Conservation (phyloP, 2,113 vertebrate genomes). For the Hemiscyllium ocellatum region DNA sequence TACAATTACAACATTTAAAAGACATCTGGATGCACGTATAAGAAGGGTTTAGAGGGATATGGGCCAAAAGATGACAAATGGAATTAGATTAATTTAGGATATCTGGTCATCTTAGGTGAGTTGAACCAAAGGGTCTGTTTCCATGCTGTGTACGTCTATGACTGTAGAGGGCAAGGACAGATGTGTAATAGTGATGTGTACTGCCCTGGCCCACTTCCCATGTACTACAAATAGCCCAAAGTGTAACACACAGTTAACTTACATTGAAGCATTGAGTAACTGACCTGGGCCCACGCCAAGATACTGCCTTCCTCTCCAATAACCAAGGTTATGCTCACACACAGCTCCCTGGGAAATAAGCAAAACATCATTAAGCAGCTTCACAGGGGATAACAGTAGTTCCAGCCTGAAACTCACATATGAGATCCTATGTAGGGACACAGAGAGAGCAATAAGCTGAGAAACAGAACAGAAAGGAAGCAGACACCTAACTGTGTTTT, state of each 20-base stretch:
- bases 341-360: slow-evolving; percentile 61
- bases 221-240: background rate
- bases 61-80: no score
- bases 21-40: no score
- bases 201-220: no score
- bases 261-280: background rate
- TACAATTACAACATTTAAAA: no score
- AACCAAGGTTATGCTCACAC: slow-evolving; percentile 78
- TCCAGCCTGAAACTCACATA: background rate
- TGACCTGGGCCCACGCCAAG: slow-evolving; percentile 84
- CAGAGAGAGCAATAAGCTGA: background rate
- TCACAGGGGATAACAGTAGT: background rate
- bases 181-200: background rate
- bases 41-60: no score
- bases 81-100: no score
- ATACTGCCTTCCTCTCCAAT: slow-evolving; percentile 81
- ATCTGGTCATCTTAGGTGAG: no score
- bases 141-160: no score
- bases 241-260: background rate
- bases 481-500: background rate
- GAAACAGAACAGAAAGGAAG: background rate
- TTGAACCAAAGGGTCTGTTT: no score
- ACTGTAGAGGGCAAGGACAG: background rate
- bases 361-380: background rate
- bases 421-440: no score